These are phyloP conservation scores for Graptemys geographica DNA, from an alignment of 2,797 vertebrate genomes.

Conservation along the genomic window DNA sequence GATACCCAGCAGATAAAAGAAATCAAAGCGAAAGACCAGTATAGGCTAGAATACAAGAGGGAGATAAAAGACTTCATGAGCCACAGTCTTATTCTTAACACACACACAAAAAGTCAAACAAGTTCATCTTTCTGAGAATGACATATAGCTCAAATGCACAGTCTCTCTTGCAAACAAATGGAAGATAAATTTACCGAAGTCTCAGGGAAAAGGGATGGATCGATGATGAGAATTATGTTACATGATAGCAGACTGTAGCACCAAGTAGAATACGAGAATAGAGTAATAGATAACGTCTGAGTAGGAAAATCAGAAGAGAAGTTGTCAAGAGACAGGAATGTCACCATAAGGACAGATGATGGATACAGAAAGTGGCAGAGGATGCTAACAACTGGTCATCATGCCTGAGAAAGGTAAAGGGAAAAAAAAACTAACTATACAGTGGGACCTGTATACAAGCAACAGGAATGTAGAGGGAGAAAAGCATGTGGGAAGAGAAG, in stretches of 20 bases:
- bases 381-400: neutral
- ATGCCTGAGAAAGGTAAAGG: neutral
- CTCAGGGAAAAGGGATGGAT: neutral
- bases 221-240: neutral
- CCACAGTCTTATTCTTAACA: neutral
- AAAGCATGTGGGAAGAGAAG: neutral
- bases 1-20: conserved; percentile 38
- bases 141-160: neutral
- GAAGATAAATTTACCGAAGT: conserved; percentile 26
- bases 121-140: conserved; percentile 20
- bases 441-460: neutral
- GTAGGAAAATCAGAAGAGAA: neutral
- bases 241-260: neutral
- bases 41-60: neutral
- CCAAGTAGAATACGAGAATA: neutral
- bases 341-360: neutral
- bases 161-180: conserved; percentile 18
- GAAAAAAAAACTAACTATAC: neutral
- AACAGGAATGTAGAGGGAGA: neutral
- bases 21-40: neutral
- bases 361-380: neutral
- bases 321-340: conserved; percentile 23
- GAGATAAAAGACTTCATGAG: neutral
- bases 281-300: neutral
- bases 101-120: neutral